Conservation (phyloP, 2,888 invertebrate genomes). For the Morinoia aosen region DNA sequence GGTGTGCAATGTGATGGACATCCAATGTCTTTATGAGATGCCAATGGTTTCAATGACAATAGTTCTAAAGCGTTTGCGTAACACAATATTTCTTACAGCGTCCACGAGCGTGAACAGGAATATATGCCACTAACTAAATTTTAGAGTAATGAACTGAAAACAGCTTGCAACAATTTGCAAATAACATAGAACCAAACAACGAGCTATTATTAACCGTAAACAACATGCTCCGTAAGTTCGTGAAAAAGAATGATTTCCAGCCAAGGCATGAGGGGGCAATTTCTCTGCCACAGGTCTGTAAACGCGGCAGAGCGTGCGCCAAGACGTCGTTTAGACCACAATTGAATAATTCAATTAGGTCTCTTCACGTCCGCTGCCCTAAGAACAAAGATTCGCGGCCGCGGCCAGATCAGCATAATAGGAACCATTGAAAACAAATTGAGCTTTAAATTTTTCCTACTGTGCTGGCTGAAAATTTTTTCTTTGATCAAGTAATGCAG, state of each 20-base stretch:
- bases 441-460: not conserved
- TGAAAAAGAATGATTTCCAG: not conserved
- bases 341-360: not conserved
- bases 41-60: no score
- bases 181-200: not conserved
- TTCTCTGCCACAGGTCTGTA: not conserved
- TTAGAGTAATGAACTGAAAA: no score
- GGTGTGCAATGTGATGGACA: no score
- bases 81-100: no score
- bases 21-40: no score
- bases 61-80: no score
- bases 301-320: not conserved
- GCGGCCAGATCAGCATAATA: not conserved
- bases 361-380: not conserved
- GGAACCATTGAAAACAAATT: not conserved
- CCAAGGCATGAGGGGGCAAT: not conserved
- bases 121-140: no score
- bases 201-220: not conserved
- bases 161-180: no score
- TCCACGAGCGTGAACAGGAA: no score
- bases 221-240: not conserved
- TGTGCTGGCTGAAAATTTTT: not conserved
- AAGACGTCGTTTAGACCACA: not conserved
- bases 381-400: not conserved
- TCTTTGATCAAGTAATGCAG: not conserved